These are phyloP conservation scores for Oikopleura dioica DNA, from an alignment of 23 tunicate genomes.

Conservation along the genomic window DNA sequence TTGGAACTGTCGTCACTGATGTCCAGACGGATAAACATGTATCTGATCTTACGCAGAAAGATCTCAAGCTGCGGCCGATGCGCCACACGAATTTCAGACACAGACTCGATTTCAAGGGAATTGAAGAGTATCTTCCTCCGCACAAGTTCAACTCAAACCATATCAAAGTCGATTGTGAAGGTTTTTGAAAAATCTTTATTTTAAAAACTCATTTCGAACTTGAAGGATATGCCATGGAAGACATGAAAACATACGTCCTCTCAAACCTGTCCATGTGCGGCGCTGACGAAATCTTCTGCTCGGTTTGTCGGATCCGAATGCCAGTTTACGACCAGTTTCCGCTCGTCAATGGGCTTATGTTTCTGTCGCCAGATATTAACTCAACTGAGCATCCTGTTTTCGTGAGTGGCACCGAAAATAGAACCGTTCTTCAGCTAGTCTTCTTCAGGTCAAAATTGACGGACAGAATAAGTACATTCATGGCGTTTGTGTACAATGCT, in stretches of 20 bases:
- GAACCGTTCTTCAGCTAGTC: no score
- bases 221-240: slow-evolving; percentile 87
- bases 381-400: not conserved
- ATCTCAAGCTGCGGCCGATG: not conserved
- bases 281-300: slow-evolving; percentile 23
- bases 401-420: no score
- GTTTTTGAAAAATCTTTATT: no score
- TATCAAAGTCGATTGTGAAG: slow-evolving; percentile 91
- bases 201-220: no score
- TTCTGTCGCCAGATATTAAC: slow-evolving; percentile 38
- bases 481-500: slow-evolving; percentile 56
- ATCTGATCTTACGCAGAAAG: not conserved
- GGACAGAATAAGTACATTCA: slow-evolving; percentile 55
- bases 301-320: slow-evolving; percentile 36
- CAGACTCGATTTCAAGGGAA: not conserved
- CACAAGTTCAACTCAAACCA: slow-evolving; percentile 69
- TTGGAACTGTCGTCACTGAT: not conserved
- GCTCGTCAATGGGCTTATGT: slow-evolving; percentile 72
- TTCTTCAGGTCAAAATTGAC: slow-evolving; percentile 63
- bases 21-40: not conserved
- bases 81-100: slow-evolving; percentile 4
- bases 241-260: slow-evolving; percentile 53
- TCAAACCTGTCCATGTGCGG: slow-evolving; percentile 27
- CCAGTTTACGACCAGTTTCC: slow-evolving; percentile 94
- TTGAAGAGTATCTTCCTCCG: slow-evolving; percentile 29